Evolutionary conservation across 2,888 invertebrate genomes (phyloP), one percentile per base, ranked within the genome.

Genomic region (Melanophora roralis): DNA sequence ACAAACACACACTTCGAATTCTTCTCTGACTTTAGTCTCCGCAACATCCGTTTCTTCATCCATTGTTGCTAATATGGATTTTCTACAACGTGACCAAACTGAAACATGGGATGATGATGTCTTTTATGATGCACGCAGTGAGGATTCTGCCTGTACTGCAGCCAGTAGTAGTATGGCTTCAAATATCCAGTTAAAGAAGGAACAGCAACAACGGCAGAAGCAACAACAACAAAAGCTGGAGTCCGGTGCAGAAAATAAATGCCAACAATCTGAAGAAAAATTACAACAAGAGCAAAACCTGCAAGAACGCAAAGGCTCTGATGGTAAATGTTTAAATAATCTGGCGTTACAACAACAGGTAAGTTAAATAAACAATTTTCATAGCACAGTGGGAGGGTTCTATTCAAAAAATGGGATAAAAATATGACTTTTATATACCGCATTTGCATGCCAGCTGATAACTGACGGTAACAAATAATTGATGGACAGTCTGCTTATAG

Each of bases 121-220:
- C 3, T 89, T 89, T 80, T 88, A 89, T 75, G 89, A 89, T 86
- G 89, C 88, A 64, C 86, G 86, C 74, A 88, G 87, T 75, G 88
- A 89, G 78, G 87, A 87, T 32, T 88, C 87, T 0, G 83, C 83
- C 0, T 84, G 83, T 40, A 83, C 83, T 32, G 84, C 82, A 12
- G 83, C 81, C 9, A 81, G 76, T 60, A 73, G 76, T 43, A 79
- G 80, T 71, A 62, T 68, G 27, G 67, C 75, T 40, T 82, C 83
- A 6, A 81, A 59, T 53, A 36, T 47, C 12, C 65, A 51, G 72
- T 72, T 34, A 47, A 65, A 43, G 19, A 40, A 38, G n/a, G 72
- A 73, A 65, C 73, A 69, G 43, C 40, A 64, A 57, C 60, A 38
- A 51, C 7, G 19, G 38, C 40, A 53, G 38, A 19, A 59, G n/a